These are phyloP conservation scores for Galeruca laticollis DNA, from an alignment of 2,888 invertebrate species.

Conservation along the genomic window DNA sequence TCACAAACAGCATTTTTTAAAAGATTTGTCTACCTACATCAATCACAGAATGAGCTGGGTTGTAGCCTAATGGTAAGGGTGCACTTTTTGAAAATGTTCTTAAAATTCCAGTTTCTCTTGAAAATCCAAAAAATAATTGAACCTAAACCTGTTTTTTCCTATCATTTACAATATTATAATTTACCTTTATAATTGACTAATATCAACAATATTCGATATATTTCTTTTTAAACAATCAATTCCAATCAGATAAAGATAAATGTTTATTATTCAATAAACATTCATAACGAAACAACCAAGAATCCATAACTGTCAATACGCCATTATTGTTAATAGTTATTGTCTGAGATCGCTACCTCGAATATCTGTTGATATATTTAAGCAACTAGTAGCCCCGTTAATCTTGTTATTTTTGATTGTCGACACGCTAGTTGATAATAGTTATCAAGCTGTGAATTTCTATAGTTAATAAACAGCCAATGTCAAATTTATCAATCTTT, in stretches of 20 bases:
- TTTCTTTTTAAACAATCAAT: neutral
- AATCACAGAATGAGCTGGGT: no score
- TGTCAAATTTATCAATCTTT: neutral
- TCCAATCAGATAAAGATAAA: neutral
- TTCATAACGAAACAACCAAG: neutral
- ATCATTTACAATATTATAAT: no score
- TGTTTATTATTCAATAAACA: neutral
- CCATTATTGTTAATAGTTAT: conserved; percentile 7
- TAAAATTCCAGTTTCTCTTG: no score
- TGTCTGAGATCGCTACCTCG: conserved; percentile 7
- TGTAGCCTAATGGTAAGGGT: no score
- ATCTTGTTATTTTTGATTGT: neutral
- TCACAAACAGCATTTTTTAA: no score
- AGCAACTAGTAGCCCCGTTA: neutral
- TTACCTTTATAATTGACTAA: neutral
- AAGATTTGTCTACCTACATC: no score
- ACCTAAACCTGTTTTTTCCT: no score
- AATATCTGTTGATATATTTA: neutral
- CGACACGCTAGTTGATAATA: neutral
- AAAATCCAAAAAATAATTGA: no score
- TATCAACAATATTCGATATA: neutral
- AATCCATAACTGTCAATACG: conserved; percentile 10
- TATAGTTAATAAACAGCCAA: neutral
- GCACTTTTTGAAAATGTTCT: no score
- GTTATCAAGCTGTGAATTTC: neutral